phyloP scores from a whole-genome alignment of 2,113 vertebrate genomes.

The Cephalopterus ornatus region DNA sequence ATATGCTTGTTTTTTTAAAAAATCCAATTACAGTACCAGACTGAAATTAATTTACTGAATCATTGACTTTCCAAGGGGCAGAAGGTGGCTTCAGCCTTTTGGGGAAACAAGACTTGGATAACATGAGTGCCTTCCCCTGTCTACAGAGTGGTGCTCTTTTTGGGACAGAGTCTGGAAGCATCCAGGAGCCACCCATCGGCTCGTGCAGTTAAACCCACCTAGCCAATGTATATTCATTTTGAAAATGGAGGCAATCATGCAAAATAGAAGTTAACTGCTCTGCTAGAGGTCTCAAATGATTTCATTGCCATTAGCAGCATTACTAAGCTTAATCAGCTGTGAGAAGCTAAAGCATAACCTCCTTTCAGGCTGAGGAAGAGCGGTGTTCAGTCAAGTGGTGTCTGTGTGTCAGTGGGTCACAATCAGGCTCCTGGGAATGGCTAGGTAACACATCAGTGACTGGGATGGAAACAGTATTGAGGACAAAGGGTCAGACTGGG shows the following conservation, averaged over 20 bases:
- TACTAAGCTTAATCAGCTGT: constrained; percentile 18
- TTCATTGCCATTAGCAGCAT: neutral
- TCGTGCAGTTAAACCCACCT: neutral
- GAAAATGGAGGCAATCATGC: neutral
- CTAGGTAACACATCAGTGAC: neutral
- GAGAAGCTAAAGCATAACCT: neutral
- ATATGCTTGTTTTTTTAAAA: neutral
- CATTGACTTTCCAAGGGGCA: constrained; percentile 61
- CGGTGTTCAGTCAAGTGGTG: fast-evolving
- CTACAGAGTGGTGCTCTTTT: neutral
- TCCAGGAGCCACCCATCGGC: neutral
- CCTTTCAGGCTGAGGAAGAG: neutral
- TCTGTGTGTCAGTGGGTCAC: neutral
- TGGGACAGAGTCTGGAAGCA: neutral
- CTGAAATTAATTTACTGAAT: constrained; percentile 65
- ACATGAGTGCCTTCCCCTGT: neutral
- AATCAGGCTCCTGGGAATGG: neutral
- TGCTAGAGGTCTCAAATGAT: neutral
- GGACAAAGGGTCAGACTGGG: neutral
- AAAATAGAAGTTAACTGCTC: constrained; percentile 22
- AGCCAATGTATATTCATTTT: neutral
- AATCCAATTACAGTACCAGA: constrained; percentile 45
- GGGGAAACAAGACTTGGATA: neutral
- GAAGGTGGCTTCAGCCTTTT: constrained; percentile 28
- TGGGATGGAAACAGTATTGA: neutral